Evolutionary conservation across 2,888 invertebrate species (phyloP), one percentile per base, ranked within the genome.

Genomic region (Lumbricus terrestris): DNA sequence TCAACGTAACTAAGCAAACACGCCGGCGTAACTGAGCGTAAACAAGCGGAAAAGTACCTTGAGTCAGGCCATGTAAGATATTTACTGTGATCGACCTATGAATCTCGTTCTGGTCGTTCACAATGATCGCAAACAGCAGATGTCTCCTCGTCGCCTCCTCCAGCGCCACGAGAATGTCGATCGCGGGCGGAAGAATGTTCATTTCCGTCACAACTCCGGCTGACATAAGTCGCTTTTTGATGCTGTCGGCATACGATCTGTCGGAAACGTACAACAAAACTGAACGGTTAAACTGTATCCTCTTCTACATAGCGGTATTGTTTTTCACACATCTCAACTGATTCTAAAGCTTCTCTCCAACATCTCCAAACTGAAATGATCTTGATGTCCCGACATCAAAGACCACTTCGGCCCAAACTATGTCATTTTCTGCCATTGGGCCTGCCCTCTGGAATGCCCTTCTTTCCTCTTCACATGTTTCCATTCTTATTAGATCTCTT

Each of bases 141-240:
- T 98, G 98, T n/a, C 97, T 96, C 13, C 97, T 97, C 0, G 97
- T 97, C 91, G 98, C 97, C 94, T 98, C 98, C 18, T 97, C 97
- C 42, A 98, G 95, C 83, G 85, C 42, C 33, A 0, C 33, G n/a
- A 85, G 47, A 37, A 89, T 29, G 34, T 35, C 88, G 13, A 42
- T 16, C 1, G 35, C 90, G 16, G 23, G 42, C 16, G 82, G 83
- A n/a, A 85, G 89, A 34, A 83, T 83, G 83, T 83, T 83, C 83
- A 83, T 83, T 20, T 83, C 83, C 2, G 83, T 83, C 83, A 83
- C 83, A 13, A 83, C n/a, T 35, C 83, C 83, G 2, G 83, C 83
- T 5, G 83, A 83, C 83, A 83, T 34, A 18, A 83, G 83, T 18
- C 83, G 83, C 83, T 83, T 83, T 20, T 35, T 83, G 2, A 83